Percentiles rank a stretch among this genome's conserved stretches.
Evolutionary conservation across 2,113 vertebrate genomes (phyloP).

Genomic region (Protobothrops mucrosquamatus): DNA sequence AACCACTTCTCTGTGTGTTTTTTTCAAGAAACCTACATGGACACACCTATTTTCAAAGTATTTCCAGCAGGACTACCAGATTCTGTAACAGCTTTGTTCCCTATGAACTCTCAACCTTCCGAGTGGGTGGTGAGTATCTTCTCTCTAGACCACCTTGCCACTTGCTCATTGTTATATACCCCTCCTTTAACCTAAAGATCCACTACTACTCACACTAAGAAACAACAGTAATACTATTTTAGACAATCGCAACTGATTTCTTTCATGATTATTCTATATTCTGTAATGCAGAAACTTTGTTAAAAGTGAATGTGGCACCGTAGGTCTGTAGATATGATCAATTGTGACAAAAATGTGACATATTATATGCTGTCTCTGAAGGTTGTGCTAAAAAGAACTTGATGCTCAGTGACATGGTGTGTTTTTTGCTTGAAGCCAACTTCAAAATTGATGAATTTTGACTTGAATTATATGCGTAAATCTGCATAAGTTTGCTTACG

Average conservation of each 20-base stretch:
- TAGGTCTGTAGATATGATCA: conserved; percentile 7
- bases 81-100: too few relatives aligned
- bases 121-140: background rate
- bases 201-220: background rate
- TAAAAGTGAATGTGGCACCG: conserved; percentile 16
- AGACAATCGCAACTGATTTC: background rate
- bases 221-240: background rate
- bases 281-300: background rate
- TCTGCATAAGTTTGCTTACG: background rate
- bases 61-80: too few relatives aligned
- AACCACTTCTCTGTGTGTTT: background rate
- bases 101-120: background rate
- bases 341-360: conserved; percentile 37
- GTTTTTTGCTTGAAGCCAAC: conserved; percentile 51
- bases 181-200: background rate
- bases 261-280: background rate
- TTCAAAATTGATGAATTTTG: conserved; percentile 58
- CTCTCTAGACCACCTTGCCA: background rate
- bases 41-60: too few relatives aligned
- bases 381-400: conserved; percentile 4
- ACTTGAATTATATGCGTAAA: conserved; percentile 28
- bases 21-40: background rate
- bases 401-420: conserved; percentile 38
- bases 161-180: background rate
- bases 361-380: conserved; percentile 22